Evolutionary conservation across 1,140 invertebrate species (phyloP).

Genomic region (Formica selysi): DNA sequence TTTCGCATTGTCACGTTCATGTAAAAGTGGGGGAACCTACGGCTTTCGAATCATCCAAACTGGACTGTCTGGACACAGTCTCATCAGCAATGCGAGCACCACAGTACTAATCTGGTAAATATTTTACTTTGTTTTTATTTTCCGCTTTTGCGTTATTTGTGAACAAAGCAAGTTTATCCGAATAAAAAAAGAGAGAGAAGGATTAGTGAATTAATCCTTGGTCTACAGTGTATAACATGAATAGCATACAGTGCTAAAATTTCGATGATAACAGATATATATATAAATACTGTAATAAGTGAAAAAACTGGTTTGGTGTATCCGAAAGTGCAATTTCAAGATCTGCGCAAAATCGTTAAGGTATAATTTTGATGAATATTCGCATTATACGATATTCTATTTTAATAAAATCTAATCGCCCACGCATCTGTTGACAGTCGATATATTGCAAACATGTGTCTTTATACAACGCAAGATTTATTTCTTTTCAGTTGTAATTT

Average conservation of each 20-base stretch:
- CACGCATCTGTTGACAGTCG: not conserved
- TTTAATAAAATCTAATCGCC: too few species aligned
- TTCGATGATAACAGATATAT: not conserved
- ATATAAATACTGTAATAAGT: not conserved
- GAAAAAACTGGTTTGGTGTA: not conserved
- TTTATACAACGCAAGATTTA: not conserved
- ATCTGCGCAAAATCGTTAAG: not conserved
- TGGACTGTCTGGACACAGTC: not conserved
- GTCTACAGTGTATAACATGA: not conserved
- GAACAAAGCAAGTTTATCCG: not conserved
- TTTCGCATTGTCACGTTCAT: not conserved
- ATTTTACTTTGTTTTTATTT: not conserved
- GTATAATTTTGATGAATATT: not conserved
- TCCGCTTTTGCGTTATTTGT: not conserved
- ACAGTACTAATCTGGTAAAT: not conserved
- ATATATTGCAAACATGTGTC: not conserved
- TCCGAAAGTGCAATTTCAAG: not conserved
- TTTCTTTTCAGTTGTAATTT: not conserved
- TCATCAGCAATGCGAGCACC: not conserved
- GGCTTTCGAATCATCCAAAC: not conserved
- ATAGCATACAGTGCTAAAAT: not conserved
- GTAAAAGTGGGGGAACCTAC: conserved; percentile 6
- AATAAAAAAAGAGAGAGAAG: not conserved
- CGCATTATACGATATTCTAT: not conserved
- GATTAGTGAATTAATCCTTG: not conserved